Conservation (phyloP, 2,888 invertebrate genomes). For the Argyresthia goedartella region DNA sequence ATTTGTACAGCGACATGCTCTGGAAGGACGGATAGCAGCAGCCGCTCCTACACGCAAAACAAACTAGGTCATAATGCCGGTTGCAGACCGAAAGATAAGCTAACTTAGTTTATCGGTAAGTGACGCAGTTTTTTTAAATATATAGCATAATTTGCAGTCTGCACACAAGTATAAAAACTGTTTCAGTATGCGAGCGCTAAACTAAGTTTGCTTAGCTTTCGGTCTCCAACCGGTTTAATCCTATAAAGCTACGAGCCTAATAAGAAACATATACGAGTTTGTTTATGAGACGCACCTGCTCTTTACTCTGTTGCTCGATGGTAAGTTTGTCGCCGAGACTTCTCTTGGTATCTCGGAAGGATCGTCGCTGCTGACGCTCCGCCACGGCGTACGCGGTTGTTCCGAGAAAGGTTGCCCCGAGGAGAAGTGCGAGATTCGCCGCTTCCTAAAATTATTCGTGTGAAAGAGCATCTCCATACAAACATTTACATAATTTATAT, state of each 20-base stretch:
- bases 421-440: slow-evolving; percentile 78
- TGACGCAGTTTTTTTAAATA: too few relatives aligned
- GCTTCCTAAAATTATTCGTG: slow-evolving; percentile 68
- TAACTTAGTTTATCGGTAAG: too few relatives aligned
- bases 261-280: too few relatives aligned
- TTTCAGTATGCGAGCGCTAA: too few relatives aligned
- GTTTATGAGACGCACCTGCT: slow-evolving; percentile 74
- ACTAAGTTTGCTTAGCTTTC: too few relatives aligned
- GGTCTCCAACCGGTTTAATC: too few relatives aligned
- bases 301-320: slow-evolving; percentile 93
- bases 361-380: slow-evolving; percentile 88
- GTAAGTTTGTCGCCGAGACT: slow-evolving; percentile 92
- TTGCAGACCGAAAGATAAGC: too few relatives aligned
- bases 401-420: slow-evolving; percentile 83
- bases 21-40: slow-evolving; percentile 92
- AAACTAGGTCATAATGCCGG: neutral
- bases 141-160: too few relatives aligned
- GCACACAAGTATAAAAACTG: too few relatives aligned
- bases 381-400: slow-evolving; percentile 72
- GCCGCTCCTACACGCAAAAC: slow-evolving; percentile 79
- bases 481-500: slow-evolving; percentile 8
- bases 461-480: slow-evolving; percentile 10
- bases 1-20: slow-evolving; percentile 97
- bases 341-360: slow-evolving; percentile 91
- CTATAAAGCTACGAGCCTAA: too few relatives aligned